Conservation (phyloP, 2,113 vertebrate species). For the Centropristis striata region DNA sequence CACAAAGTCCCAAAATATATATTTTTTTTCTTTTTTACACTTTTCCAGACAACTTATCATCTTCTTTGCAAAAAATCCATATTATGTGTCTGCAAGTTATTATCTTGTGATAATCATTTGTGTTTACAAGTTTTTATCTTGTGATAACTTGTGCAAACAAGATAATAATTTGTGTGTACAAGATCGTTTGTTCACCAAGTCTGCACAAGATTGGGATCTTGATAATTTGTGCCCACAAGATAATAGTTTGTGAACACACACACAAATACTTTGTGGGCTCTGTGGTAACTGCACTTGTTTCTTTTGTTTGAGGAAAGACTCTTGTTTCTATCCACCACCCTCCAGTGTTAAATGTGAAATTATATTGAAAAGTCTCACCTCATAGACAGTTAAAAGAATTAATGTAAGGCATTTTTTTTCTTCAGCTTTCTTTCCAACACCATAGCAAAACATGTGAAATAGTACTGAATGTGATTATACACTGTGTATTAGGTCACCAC, state of each 20-base stretch:
- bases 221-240: neutral
- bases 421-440: neutral
- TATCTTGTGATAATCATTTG: constrained; percentile 8
- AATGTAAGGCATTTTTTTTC: neutral
- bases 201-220: neutral
- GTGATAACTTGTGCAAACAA: neutral
- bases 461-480: constrained; percentile 48
- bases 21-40: neutral
- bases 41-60: neutral
- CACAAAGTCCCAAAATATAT: constrained; percentile 1
- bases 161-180: neutral
- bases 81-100: neutral
- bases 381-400: too few species aligned
- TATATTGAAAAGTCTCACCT: neutral
- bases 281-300: neutral
- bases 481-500: neutral
- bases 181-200: neutral
- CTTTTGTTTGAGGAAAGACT: neutral
- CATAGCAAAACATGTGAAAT: neutral
- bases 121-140: neutral
- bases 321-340: neutral
- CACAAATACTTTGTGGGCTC: neutral
- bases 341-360: neutral
- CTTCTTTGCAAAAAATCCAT: neutral
- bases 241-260: neutral